These are phyloP conservation scores for Lepeophtheirus salmonis DNA, from an alignment of 1,140 invertebrate genomes.

Conservation along the genomic window DNA sequence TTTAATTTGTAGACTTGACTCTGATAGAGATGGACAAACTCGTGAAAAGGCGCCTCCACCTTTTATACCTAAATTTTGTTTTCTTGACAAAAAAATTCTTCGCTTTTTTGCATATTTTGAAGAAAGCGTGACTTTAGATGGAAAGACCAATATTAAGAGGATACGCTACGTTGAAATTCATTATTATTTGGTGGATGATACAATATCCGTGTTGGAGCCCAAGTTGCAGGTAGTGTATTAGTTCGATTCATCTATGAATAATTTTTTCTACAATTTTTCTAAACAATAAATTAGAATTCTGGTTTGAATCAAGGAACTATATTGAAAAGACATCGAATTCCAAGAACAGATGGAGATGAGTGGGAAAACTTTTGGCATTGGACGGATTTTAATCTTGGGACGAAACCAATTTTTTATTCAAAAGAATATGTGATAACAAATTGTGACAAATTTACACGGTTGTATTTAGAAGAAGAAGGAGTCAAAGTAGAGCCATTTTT, in stretches of 20 bases:
- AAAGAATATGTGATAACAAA: conserved; percentile 56
- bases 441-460: conserved; percentile 65
- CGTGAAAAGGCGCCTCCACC: neutral
- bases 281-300: conserved; percentile 35
- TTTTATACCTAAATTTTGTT: conserved; percentile 9
- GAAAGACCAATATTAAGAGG: neutral
- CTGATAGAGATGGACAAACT: neutral
- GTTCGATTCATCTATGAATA: no score
- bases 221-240: conserved; percentile 35
- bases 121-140: neutral
- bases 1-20: no score
- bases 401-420: conserved; percentile 50
- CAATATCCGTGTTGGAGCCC: conserved; percentile 61
- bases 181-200: conserved; percentile 72
- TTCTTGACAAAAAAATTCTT: neutral
- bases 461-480: conserved; percentile 60
- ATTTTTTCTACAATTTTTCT: no score
- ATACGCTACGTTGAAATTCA: conserved; percentile 25
- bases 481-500: conserved; percentile 54
- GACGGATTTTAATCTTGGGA: conserved; percentile 52
- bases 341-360: conserved; percentile 37
- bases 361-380: conserved; percentile 50
- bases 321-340: conserved; percentile 52
- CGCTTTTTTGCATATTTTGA: conserved; percentile 6
- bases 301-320: conserved; percentile 47